Conservation (phyloP, 2,888 invertebrate genomes). For the Pammene fasciana region DNA sequence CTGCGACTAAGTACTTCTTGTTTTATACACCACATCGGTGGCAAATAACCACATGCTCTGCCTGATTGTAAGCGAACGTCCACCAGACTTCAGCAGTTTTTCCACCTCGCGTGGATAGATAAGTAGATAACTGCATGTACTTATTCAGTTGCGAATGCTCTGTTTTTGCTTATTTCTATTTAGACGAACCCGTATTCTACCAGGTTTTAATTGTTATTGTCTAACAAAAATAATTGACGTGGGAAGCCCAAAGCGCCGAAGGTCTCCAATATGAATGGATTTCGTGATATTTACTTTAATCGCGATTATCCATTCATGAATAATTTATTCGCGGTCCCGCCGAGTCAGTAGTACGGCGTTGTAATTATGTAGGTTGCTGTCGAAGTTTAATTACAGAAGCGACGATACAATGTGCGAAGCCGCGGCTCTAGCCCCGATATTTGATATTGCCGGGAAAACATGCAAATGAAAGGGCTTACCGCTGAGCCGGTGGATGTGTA, state of each 20-base stretch:
- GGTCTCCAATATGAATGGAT: conserved; percentile 56
- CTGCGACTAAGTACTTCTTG: background rate
- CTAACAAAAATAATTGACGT: conserved; percentile 49
- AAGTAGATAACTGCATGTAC: no score
- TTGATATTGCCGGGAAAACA: conserved; percentile 72
- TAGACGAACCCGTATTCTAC: conserved; percentile 7
- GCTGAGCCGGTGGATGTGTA: conserved; percentile 49
- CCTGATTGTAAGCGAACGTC: no score
- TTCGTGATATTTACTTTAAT: conserved; percentile 61
- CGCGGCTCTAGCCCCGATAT: conserved; percentile 58
- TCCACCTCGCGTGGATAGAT: no score
- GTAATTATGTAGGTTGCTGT: conserved; percentile 62
- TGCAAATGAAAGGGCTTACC: conserved; percentile 72
- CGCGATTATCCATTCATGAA: conserved; percentile 68
- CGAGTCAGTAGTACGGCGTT: conserved; percentile 58
- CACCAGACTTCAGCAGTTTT: no score
- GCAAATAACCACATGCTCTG: no score
- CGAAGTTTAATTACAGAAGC: conserved; percentile 64
- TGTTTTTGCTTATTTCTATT: conserved; percentile 12
- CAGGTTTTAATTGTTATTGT: conserved; percentile 39
- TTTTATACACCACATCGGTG: no score
- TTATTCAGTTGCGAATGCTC: no score
- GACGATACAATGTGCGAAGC: conserved; percentile 56
- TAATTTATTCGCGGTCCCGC: conserved; percentile 62
- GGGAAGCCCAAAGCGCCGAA: conserved; percentile 45